phyloP scores from a whole-genome alignment of 2,113 vertebrate species.

The Sylvietta virens region DNA sequence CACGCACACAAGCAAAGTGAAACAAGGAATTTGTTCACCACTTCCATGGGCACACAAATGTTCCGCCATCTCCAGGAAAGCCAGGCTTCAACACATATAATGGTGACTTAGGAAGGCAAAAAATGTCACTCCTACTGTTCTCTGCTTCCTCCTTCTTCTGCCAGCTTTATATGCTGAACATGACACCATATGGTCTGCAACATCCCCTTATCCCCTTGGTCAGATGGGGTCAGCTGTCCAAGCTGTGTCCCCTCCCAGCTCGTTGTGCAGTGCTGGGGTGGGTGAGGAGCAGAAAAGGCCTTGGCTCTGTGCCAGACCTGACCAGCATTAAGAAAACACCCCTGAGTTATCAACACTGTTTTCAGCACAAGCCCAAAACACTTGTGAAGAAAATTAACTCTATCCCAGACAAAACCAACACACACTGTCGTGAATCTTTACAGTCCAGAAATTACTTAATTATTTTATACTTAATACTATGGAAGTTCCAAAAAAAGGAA shows the following conservation, averaged over 20 bases:
- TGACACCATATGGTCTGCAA: accelerated
- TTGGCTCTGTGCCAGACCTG: neutral
- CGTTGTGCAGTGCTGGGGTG: neutral
- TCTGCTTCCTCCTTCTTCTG: neutral
- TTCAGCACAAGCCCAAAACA: neutral
- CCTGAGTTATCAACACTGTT: neutral
- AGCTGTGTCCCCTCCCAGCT: neutral
- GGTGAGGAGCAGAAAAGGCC: neutral
- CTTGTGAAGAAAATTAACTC: neutral
- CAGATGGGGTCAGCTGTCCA: neutral
- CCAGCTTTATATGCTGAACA: neutral
- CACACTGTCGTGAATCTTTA: neutral
- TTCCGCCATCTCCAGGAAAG: neutral
- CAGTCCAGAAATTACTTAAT: no score
- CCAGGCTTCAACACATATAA: neutral
- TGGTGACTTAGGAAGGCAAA: neutral
- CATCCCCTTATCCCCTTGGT: no score
- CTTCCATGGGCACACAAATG: neutral
- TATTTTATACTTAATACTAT: no score
- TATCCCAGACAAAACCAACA: neutral
- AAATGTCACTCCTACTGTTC: neutral
- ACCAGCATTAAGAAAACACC: neutral
- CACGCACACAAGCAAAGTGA: accelerated
- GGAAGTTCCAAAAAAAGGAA: no score
- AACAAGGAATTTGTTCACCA: neutral